These are phyloP conservation scores for Drosophila parabipectinata DNA, from an alignment of 1,140 invertebrate genomes.

Conservation along the genomic window DNA sequence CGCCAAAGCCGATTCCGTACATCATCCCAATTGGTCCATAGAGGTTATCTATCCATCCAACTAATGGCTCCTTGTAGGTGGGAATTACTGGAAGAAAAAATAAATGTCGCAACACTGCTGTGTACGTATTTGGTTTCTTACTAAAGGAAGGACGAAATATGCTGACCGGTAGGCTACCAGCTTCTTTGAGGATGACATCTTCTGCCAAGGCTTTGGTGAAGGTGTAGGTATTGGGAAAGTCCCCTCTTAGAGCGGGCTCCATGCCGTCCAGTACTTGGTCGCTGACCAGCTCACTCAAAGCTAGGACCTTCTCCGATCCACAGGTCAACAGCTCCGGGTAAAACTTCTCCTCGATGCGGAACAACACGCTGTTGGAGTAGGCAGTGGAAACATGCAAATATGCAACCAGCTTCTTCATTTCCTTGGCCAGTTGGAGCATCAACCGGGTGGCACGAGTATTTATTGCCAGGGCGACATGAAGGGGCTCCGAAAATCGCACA, in stretches of 20 bases:
- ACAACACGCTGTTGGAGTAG: constrained; percentile 88
- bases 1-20: constrained; percentile 88
- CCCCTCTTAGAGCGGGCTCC: constrained; percentile 87
- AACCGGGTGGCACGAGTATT: constrained; percentile 87
- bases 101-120: constrained; percentile 83
- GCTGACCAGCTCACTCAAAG: constrained; percentile 84
- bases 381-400: constrained; percentile 90
- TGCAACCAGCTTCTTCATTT: constrained; percentile 88
- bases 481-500: constrained; percentile 91
- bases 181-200: constrained; percentile 87
- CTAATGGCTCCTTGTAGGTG: constrained; percentile 89
- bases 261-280: constrained; percentile 87
- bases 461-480: constrained; percentile 87
- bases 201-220: constrained; percentile 93
- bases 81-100: constrained; percentile 90
- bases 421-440: constrained; percentile 85
- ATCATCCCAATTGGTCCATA: constrained; percentile 93
- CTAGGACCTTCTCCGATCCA: constrained; percentile 88
- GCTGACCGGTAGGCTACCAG: constrained; percentile 88
- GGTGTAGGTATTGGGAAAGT: constrained; percentile 93
- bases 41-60: constrained; percentile 95
- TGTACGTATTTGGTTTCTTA: constrained; percentile 74
- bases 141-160: constrained; percentile 90
- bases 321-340: constrained; percentile 87
- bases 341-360: constrained; percentile 87